phyloP scores from a whole-genome alignment of 2,888 invertebrate species.

The Drosophila mercatorum region DNA sequence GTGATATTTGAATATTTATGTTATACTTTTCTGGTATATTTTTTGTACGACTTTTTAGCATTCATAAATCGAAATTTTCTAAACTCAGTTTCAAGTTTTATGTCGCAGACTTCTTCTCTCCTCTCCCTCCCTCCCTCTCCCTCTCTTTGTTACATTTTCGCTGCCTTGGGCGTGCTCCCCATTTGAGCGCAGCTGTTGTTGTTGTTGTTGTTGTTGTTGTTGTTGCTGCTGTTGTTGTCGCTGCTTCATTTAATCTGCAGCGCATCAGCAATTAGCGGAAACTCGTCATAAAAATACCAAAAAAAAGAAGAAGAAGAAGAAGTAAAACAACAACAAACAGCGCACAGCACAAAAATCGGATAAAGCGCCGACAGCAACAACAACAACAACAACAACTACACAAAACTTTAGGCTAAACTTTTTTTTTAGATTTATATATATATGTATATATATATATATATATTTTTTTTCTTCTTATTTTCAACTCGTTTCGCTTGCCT shows the following conservation, averaged over 20 bases:
- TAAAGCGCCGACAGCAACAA: constrained; percentile 75
- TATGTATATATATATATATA: neutral
- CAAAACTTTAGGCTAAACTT: constrained; percentile 70
- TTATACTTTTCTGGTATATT: no score
- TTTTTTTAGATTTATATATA: constrained; percentile 18
- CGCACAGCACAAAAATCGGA: constrained; percentile 71
- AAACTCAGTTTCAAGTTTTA: constrained; percentile 1
- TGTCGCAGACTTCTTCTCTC: neutral
- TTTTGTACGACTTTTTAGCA: no score
- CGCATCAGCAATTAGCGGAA: constrained; percentile 81
- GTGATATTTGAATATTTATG: neutral
- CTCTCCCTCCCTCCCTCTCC: neutral
- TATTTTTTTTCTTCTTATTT: constrained; percentile 37
- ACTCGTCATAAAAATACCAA: constrained; percentile 73
- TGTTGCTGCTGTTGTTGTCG: constrained; percentile 38
- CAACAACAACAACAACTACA: constrained; percentile 37
- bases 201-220: constrained; percentile 48
- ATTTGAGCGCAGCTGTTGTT: constrained; percentile 52
- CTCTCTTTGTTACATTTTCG: constrained; percentile 35
- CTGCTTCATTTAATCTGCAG: constrained; percentile 73
- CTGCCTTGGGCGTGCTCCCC: constrained; percentile 42
- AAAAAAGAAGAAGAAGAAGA: constrained; percentile 9
- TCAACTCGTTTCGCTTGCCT: constrained; percentile 68
- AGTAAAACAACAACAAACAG: constrained; percentile 22
- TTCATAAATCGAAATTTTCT: constrained; percentile 16